Percentiles rank a stretch among this genome's conserved stretches.
phyloP scores from a whole-genome alignment of 2,888 invertebrate genomes.

The Nomada flava region DNA sequence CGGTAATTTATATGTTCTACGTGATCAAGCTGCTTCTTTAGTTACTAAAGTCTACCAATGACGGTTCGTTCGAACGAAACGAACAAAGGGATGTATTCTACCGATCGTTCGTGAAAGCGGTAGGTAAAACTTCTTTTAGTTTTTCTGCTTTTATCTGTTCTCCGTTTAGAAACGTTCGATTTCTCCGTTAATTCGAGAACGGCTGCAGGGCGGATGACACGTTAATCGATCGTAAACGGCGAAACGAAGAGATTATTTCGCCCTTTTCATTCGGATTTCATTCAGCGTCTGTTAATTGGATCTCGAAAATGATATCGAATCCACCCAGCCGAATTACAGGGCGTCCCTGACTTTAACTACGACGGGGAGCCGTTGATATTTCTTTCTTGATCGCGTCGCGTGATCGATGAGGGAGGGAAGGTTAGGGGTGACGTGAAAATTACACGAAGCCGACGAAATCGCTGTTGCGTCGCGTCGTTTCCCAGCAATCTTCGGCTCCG shows the following conservation, averaged over 20 bases:
- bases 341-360: background rate
- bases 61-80: background rate
- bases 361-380: constrained; percentile 3
- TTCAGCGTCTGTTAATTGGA: constrained; percentile 43
- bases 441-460: background rate
- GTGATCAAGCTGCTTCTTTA: no score
- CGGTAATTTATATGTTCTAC: constrained; percentile 10
- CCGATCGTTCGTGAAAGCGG: background rate
- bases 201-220: background rate
- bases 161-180: background rate
- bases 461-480: background rate
- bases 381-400: background rate
- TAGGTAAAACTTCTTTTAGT: background rate
- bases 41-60: no score
- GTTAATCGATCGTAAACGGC: background rate
- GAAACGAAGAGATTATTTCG: background rate
- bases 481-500: background rate
- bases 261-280: constrained; percentile 16
- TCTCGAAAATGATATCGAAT: constrained; percentile 21
- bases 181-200: background rate
- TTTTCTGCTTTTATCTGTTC: background rate
- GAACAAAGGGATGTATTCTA: background rate
- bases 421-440: constrained; percentile 15
- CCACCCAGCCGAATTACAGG: background rate
- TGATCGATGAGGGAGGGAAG: constrained; percentile 4